Evolutionary conservation across 2,797 vertebrate species (phyloP), one percentile per base, ranked within the genome.

Genomic region (Falco naumanni): DNA sequence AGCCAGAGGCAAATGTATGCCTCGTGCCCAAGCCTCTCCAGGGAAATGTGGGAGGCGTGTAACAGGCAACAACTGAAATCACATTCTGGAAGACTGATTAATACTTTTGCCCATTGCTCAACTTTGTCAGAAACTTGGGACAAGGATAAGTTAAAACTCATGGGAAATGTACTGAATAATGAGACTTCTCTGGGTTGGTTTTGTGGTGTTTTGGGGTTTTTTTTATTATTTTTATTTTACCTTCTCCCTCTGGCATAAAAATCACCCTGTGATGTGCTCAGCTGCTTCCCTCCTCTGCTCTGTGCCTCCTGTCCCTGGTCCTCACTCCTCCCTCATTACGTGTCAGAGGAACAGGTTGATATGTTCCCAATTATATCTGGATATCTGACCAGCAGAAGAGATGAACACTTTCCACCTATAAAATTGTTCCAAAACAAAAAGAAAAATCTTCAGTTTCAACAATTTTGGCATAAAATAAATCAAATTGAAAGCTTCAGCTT

Each of bases 231-330:
- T 61, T 63, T 45, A 34, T 8, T 3, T 0, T 7, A 45, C 48
- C 24, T 84, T 65, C 26, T 91, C 33, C 22, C 14, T 21, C 6
- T 39, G 29, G 56, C 56, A 74, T 13, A 63, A 75, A 37, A 78
- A 57, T 57, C 28, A 1, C 5, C 10, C 20, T 91, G 26, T 87
- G 31, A 72, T 39, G 31, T 53, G 29, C 33, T 84, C 60, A 64
- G 11, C 43, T 72, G 9, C 26, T 54, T 71, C 31, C 12, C 31
- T 70, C 29, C 48, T 72, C 71, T 47, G 63, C 33, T 71, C 50
- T 0, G 0, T 60, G 45, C 34, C 56, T 78, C 25, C 34, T 43
- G 39, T 24, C 50, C n/a, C 39, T 50, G 0, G 34, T 81, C 29
- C 31, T 20, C 60, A 47, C 29, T 81, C 21, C 29, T 50, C 7